These are phyloP conservation scores for Coryphaenoides rupestris DNA, from an alignment of 2,113 vertebrate genomes.

Conservation along the genomic window DNA sequence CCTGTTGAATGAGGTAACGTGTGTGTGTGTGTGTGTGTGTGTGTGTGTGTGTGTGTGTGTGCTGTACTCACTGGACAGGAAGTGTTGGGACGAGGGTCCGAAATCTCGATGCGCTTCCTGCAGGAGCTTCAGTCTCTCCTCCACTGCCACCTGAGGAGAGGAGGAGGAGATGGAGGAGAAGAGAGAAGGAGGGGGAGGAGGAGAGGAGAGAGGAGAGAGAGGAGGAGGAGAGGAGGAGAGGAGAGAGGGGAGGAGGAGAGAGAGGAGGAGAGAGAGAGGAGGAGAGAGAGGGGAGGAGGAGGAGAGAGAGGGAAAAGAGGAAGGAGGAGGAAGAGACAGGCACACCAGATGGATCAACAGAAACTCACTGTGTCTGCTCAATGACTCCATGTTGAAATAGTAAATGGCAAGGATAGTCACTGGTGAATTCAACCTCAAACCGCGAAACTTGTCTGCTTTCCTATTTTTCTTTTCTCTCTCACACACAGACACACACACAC, in stretches of 20 bases:
- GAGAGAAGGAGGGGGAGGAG: not conserved
- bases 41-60: not conserved
- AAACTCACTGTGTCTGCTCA: too few species aligned
- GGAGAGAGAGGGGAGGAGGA: too few species aligned
- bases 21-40: conserved; percentile 8
- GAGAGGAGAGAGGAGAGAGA: not conserved
- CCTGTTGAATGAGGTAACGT: not conserved
- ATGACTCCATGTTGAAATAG: too few species aligned
- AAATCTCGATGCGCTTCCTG: conserved; percentile 93
- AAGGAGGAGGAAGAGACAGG: too few species aligned
- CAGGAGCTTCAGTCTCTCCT: conserved; percentile 89
- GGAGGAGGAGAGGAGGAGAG: not conserved
- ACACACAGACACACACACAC: too few species aligned
- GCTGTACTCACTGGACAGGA: conserved; percentile 89
- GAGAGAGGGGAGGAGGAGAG: too few species aligned
- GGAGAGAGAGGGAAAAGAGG: too few species aligned
- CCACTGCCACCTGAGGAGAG: conserved; percentile 84
- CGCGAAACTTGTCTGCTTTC: too few species aligned
- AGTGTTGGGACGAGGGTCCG: conserved; percentile 92
- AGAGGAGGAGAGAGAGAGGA: not conserved
- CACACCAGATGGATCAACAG: too few species aligned
- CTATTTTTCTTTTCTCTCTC: too few species aligned
- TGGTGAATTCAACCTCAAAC: too few species aligned
- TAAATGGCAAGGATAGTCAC: too few species aligned
- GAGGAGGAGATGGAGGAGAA: not conserved